Conservation (phyloP, 1,140 invertebrate species). For the Chrysomallon squamiferum region DNA sequence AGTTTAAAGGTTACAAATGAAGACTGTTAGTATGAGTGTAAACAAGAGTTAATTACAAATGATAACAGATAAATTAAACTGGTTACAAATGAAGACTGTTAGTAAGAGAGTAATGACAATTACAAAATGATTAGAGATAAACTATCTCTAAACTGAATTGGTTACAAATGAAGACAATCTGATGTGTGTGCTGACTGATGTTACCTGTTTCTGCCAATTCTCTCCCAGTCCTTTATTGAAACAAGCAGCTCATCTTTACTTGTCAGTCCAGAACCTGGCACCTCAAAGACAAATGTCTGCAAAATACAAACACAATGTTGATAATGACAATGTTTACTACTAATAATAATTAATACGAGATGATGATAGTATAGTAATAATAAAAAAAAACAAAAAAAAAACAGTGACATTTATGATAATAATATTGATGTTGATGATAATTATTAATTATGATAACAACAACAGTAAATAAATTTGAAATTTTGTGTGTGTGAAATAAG, state of each 20-base stretch:
- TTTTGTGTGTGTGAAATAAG: neutral
- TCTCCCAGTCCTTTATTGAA: constrained; percentile 56
- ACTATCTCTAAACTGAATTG: no score
- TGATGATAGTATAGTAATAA: neutral
- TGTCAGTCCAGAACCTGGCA: constrained; percentile 39
- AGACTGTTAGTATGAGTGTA: no score
- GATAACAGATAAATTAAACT: no score
- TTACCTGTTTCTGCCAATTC: constrained; percentile 59
- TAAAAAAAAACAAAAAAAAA: neutral
- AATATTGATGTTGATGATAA: neutral
- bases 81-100: no score
- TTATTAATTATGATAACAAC: neutral
- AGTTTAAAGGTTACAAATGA: no score
- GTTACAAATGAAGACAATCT: no score
- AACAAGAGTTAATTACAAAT: no score
- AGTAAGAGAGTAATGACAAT: no score
- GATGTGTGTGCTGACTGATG: no score
- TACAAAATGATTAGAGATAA: no score
- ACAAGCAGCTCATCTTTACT: constrained; percentile 44
- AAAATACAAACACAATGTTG: constrained; percentile 21
- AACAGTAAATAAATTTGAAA: neutral
- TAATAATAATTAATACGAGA: neutral
- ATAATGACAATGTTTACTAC: neutral
- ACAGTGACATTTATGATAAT: neutral
- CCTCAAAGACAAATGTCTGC: constrained; percentile 56